Evolutionary conservation across 2,797 vertebrate species (phyloP).

Genomic region (Karalla daura): DNA sequence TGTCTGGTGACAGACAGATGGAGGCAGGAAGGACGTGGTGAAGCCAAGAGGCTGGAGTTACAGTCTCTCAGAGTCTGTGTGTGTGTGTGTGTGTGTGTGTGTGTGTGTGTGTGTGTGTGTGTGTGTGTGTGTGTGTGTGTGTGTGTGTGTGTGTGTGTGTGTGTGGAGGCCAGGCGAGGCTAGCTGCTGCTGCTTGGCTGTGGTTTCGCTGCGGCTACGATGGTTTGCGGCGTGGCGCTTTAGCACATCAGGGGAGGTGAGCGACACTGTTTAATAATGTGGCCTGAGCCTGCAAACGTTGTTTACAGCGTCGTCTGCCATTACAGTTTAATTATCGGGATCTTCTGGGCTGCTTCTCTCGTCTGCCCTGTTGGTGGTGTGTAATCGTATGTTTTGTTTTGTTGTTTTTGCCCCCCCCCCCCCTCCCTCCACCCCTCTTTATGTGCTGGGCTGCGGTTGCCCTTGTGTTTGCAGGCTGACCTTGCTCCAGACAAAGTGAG

Average conservation of each 20-base stretch:
- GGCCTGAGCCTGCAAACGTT: constrained; percentile 47
- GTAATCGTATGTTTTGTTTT: constrained; percentile 56
- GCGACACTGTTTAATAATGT: constrained; percentile 63
- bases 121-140: constrained; percentile 49
- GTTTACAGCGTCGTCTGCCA: constrained; percentile 59
- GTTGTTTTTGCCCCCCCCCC: constrained; percentile 21
- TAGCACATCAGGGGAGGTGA: constrained; percentile 67
- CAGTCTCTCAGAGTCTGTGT: constrained; percentile 53
- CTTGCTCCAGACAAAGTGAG: constrained; percentile 76
- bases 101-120: constrained; percentile 44
- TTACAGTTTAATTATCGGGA: constrained; percentile 68
- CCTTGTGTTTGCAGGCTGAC: constrained; percentile 74
- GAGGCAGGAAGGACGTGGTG: constrained; percentile 70
- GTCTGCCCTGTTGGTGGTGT: constrained; percentile 63
- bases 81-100: constrained; percentile 38
- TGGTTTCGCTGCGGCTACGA: constrained; percentile 41
- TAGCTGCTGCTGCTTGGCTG: constrained; percentile 50
- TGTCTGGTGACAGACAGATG: constrained; percentile 81
- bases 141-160: constrained; percentile 44
- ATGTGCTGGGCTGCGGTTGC: constrained; percentile 65
- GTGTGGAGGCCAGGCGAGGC: constrained; percentile 46
- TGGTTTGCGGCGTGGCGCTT: constrained; percentile 68
- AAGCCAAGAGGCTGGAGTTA: constrained; percentile 70
- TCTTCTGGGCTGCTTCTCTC: constrained; percentile 54
- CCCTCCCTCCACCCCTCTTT: too few relatives aligned